phyloP scores from a whole-genome alignment of 2,113 vertebrate species.

The Macaca nemestrina region DNA sequence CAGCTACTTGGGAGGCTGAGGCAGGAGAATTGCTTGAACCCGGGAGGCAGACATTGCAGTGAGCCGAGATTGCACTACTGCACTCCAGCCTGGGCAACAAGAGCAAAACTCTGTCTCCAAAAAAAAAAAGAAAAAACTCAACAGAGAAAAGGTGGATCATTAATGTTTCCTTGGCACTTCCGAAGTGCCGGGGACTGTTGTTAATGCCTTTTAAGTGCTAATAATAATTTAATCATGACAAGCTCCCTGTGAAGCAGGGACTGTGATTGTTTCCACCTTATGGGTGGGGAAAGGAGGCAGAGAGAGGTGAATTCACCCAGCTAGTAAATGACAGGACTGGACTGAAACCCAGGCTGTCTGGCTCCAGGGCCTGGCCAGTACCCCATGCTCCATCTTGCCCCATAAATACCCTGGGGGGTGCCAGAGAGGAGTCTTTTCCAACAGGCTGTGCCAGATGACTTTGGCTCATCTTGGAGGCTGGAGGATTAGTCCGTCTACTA shows the following conservation, averaged over 20 bases:
- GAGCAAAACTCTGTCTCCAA: too few relatives aligned
- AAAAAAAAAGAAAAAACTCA: background rate
- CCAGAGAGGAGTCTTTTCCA: background rate
- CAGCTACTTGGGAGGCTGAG: too few relatives aligned
- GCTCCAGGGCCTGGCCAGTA: background rate
- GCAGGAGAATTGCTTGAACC: too few relatives aligned
- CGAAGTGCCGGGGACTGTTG: background rate
- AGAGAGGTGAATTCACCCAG: background rate
- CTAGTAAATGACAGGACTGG: background rate
- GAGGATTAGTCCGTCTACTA: background rate
- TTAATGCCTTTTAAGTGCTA: background rate
- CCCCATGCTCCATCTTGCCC: background rate
- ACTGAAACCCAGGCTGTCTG: background rate
- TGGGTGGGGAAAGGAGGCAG: background rate
- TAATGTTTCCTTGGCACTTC: background rate
- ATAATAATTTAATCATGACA: fast-evolving
- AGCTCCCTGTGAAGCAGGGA: background rate
- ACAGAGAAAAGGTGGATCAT: background rate
- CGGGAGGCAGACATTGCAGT: too few relatives aligned
- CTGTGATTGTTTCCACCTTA: background rate
- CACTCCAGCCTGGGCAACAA: too few relatives aligned
- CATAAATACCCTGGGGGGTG: too few relatives aligned
- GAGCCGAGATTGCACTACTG: too few relatives aligned
- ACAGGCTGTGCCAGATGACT: background rate
- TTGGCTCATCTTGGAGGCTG: background rate